phyloP scores from a whole-genome alignment of 2,113 vertebrate species.

The Pongo abelii region DNA sequence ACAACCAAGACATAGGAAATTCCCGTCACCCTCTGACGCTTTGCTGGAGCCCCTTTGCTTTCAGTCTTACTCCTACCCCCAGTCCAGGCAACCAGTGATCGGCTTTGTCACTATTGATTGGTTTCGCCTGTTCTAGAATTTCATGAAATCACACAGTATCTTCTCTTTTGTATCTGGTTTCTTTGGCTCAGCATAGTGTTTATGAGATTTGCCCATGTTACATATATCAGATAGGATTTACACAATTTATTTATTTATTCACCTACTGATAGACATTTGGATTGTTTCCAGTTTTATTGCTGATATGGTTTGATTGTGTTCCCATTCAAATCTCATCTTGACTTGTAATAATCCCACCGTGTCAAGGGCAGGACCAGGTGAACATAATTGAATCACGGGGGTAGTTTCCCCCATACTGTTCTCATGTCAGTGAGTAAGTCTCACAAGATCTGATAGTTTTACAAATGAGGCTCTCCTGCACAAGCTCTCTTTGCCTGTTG shows the following conservation, averaged over 20 bases:
- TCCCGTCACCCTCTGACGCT: background rate
- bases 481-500: too few relatives aligned
- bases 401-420: too few relatives aligned
- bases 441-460: too few relatives aligned
- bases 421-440: too few relatives aligned
- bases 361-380: too few relatives aligned
- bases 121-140: background rate
- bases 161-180: background rate
- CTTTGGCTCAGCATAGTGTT: background rate
- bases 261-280: background rate
- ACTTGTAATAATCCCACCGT: too few relatives aligned
- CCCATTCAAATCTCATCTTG: too few relatives aligned
- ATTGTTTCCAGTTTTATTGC: background rate
- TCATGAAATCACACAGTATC: background rate
- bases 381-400: too few relatives aligned
- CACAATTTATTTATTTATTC: background rate
- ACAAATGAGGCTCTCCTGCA: too few relatives aligned
- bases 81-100: background rate
- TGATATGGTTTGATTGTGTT: too few relatives aligned
- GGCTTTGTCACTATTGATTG: too few relatives aligned
- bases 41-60: background rate
- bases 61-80: accelerated
- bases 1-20: background rate
- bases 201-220: background rate
- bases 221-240: background rate